Base-by-base conservation (phyloP, 2,797 vertebrate species). In the Clarias fuscus region DNA sequence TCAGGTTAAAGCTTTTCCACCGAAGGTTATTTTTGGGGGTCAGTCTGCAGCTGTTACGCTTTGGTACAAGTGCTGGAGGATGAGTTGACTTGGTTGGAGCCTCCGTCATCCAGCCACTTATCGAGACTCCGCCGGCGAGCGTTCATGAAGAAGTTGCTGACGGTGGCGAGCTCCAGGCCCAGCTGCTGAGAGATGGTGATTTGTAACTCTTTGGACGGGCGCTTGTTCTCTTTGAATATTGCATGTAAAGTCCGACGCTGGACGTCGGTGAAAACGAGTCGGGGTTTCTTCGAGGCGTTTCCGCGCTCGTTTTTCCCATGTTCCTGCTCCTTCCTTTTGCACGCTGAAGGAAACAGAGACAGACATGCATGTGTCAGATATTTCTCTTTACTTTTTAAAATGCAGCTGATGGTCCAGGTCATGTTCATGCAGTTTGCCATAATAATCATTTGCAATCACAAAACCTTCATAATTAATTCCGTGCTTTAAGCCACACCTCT, bases 121-220 rank as follows among this genome's bases (percentile, higher is more conserved):
- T 99, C 98, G 89, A 99, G 96, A 94, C 98, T 99, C 92, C 98
- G 96, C 91, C 98, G 96, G 67, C 98, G 95, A 7, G 98, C 98
- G 40, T 99, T 99, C 98, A 99, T 99, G 94, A 99, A 99, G 96
- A 99, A 99, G 95, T 99, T 99, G 96, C 98, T 99, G 95, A 99
- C 98, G 20, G 98, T 99, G 93, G 98, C 95, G 92, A 99, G 95
- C 96, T 99, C 98, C 91, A 99, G 93, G 90, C 98, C 98, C 86
- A 99, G 96, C 95, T 99, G 98, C 96, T 99, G 98, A 91, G 98
- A 97, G 90, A 99, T 99, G 93, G 98, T 99, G 93, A 99, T 95
- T 94, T 99, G 98, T 92, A 99, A 95, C 93, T 99, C 98, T 96
- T 99, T 99, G 95, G 98, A 99, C 0, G 98, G 98, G 90, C 98